phyloP scores from a whole-genome alignment of 2,888 invertebrate species.

The Spodoptera exigua region DNA sequence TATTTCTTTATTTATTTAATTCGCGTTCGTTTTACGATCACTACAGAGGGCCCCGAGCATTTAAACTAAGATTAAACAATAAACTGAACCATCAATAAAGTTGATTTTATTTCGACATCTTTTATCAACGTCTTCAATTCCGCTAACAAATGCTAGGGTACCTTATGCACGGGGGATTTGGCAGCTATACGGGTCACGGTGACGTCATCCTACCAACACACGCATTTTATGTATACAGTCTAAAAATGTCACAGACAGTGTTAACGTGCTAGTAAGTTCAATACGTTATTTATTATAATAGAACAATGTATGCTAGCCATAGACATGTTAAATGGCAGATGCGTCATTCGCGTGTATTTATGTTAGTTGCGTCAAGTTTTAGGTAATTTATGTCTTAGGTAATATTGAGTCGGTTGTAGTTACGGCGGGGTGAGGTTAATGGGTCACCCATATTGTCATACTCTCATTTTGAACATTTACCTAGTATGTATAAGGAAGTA shows the following conservation, averaged over 20 bases:
- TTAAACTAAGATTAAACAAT: slow-evolving; percentile 52
- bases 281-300: slow-evolving; percentile 57
- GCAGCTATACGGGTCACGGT: slow-evolving; percentile 57
- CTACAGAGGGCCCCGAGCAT: slow-evolving; percentile 37
- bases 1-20: slow-evolving; percentile 49
- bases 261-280: slow-evolving; percentile 57
- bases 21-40: slow-evolving; percentile 42
- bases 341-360: slow-evolving; percentile 49
- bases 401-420: slow-evolving; percentile 27
- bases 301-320: slow-evolving; percentile 54
- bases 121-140: slow-evolving; percentile 41
- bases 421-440: slow-evolving; percentile 30
- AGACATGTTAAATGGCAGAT: slow-evolving; percentile 50
- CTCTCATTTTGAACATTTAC: too few species aligned
- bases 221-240: slow-evolving; percentile 53
- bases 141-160: slow-evolving; percentile 46
- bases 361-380: slow-evolving; percentile 43
- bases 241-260: slow-evolving; percentile 60
- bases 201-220: slow-evolving; percentile 51
- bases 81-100: slow-evolving; percentile 49
- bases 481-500: too few species aligned
- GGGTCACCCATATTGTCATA: slow-evolving; percentile 32
- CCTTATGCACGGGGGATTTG: slow-evolving; percentile 52
- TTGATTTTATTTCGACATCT: slow-evolving; percentile 45
- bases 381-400: slow-evolving; percentile 38